Base-by-base conservation (phyloP, 2,113 vertebrate genomes). In the Clupea harengus region DNA sequence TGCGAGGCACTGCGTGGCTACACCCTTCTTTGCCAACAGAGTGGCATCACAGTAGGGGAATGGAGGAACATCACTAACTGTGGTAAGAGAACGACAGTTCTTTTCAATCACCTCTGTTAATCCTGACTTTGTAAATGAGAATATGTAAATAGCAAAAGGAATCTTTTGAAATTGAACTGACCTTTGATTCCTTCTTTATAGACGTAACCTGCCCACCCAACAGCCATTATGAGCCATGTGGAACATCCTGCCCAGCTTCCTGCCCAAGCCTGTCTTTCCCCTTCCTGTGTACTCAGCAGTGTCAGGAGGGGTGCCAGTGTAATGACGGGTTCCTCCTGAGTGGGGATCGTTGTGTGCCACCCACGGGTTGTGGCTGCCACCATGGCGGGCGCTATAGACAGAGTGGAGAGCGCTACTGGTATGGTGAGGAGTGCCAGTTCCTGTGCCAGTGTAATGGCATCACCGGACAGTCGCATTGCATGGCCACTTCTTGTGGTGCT, bases 281-380 rank as follows among this genome's bases (percentile, higher is more conserved):
- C 6, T 94, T 93, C 49, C 11, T 82, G 1, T 95, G 93, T 83
- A 82, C 46, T 46, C 88, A 86, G 49, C 50, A 52, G 2, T 94
- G 94, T 39, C 91, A 93, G 83, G 94, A 94, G 15, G 94, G 94
- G 0, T 95, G 94, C 85, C 93, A 94, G 81, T 95, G 94, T 89
- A 54, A 95, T 10, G 82, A 18, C 44, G 93, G 94, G 2, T 91
- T 92, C 7, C 64, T 95, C 0, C 89, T 94, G 25, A 93, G 92
- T 87, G 93, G 91, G 0, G 82, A 91, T 84, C 91, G 86, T 20
- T 95, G 94, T 0, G 94, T 95, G 20, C 90, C 57, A 0, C 92
- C 94, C 45, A 92, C 83, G 17, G 39, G 64, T 11, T 95, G 94
- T 20, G 94, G 94, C 45, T 95, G 94, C 1, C 83, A 91, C 83